Base-by-base conservation (phyloP, 2,113 vertebrate species). In the Scartelaos histophorus region DNA sequence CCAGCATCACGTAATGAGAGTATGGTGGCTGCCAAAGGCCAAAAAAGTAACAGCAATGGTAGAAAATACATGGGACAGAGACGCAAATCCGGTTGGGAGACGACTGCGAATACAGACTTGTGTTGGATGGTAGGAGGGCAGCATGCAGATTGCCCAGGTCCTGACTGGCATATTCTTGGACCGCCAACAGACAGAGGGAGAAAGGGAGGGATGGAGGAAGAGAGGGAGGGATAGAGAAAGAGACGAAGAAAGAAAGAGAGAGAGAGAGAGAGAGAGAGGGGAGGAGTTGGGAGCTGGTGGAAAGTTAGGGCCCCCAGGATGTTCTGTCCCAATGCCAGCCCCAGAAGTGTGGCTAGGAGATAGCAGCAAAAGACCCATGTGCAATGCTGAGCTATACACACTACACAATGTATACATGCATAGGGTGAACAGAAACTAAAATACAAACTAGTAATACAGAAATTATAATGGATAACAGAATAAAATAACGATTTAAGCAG, bases 81-180 rank as follows among this genome's bases (percentile, higher is more conserved):
- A 66, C 71, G 34, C 62, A 58, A 74, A 65, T 64, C 49, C 76
- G 70, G 70, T 74, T 38, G 61, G 21, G 54, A 74, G 62, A 78
- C 56, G 67, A 29, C 58, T 76, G n/a, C 16, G 61, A 35, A 72
- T 47, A 66, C 66, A 73, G 71, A 76, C 82, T 19, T 73, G 82
- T 82, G 82, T 79, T 75, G 67, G 82, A 86, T 87, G 85, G 83
- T 81, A 83, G 74, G 53, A 85, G 87, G 85, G 87, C 79, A 88
- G 85, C 81, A 82, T 88, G 83, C 81, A 86, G 80, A 89, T 89
- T 88, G 88, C 77, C 86, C 87, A 80, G 82, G 87, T 83, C 87
- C 81, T 90, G 89, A 92, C 75, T 89, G 90, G 84, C 90, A 88
- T 86, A 82, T 92, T 91, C 85, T 90, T 91, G 91, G 91, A 91